A percentile compares a stretch with the other conserved stretches of the same genome.
Conservation (phyloP, 1,140 invertebrate species). For the Ceratosolen solmsi region DNA sequence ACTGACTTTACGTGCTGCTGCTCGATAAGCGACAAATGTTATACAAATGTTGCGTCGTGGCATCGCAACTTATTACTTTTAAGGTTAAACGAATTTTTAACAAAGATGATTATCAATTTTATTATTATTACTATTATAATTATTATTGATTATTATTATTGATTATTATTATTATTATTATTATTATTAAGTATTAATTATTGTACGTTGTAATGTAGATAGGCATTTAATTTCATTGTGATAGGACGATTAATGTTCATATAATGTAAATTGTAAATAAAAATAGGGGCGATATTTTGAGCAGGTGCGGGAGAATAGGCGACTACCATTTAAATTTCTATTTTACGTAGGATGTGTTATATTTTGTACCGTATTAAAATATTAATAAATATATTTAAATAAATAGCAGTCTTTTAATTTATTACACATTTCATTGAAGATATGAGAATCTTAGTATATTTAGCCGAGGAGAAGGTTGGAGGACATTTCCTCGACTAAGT, state of each 20-base stretch:
- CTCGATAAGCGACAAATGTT: background rate
- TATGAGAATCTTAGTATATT: too few relatives aligned
- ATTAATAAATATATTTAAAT: background rate
- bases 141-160: background rate
- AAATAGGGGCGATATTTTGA: background rate
- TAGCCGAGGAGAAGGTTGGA: too few relatives aligned
- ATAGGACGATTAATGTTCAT: background rate
- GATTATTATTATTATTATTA: background rate
- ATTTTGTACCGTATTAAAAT: background rate
- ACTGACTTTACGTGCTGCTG: background rate
- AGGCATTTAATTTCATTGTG: background rate
- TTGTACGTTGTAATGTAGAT: background rate
- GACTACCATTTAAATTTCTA: background rate
- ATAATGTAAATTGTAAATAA: background rate
- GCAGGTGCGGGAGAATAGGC: background rate
- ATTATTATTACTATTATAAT: background rate
- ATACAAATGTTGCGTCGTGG: background rate
- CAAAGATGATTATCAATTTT: background rate
- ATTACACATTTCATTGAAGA: too few relatives aligned
- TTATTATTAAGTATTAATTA: constrained; percentile 1
- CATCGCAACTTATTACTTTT: background rate
- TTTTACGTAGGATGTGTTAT: background rate
- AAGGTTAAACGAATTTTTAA: background rate
- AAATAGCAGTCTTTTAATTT: too few relatives aligned
- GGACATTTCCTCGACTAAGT: too few relatives aligned